phyloP scores from a whole-genome alignment of 2,888 invertebrate species.

The Ernsta delagoae region DNA sequence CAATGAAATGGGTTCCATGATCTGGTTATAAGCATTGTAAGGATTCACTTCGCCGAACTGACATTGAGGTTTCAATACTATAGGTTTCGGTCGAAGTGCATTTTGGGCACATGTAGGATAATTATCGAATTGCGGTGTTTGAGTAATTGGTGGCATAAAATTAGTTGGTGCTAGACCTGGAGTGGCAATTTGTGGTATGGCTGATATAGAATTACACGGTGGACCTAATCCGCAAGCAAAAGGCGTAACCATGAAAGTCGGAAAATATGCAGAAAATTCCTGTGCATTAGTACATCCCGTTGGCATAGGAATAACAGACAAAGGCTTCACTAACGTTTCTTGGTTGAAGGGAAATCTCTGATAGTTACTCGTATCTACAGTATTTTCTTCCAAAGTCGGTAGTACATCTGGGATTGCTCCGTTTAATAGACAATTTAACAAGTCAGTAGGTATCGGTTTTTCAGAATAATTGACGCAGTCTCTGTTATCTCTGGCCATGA shows the following conservation, averaged over 20 bases:
- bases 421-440: slow-evolving; percentile 48
- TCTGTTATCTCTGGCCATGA: slow-evolving; percentile 10
- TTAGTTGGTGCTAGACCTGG: slow-evolving; percentile 4
- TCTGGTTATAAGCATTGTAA: slow-evolving; percentile 23
- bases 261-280: slow-evolving; percentile 22
- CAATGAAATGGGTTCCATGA: slow-evolving; percentile 18
- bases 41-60: slow-evolving; percentile 25
- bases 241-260: slow-evolving; percentile 19
- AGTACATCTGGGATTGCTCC: slow-evolving; percentile 46
- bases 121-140: slow-evolving; percentile 39
- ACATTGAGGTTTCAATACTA: slow-evolving; percentile 38
- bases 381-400: slow-evolving; percentile 35
- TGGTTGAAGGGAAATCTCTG: slow-evolving; percentile 15
- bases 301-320: slow-evolving; percentile 26
- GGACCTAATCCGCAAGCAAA: slow-evolving; percentile 4
- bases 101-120: slow-evolving; percentile 37
- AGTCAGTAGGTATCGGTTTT: slow-evolving; percentile 32
- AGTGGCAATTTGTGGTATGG: slow-evolving; percentile 11
- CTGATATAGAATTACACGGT: neutral
- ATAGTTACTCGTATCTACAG: slow-evolving; percentile 15
- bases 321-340: neutral
- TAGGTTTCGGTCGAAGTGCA: slow-evolving; percentile 37
- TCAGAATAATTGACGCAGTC: neutral
- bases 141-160: slow-evolving; percentile 30
- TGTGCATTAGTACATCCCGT: slow-evolving; percentile 20